These are phyloP conservation scores for Podarcis lilfordi DNA, from an alignment of 2,797 vertebrate species.

Conservation along the genomic window DNA sequence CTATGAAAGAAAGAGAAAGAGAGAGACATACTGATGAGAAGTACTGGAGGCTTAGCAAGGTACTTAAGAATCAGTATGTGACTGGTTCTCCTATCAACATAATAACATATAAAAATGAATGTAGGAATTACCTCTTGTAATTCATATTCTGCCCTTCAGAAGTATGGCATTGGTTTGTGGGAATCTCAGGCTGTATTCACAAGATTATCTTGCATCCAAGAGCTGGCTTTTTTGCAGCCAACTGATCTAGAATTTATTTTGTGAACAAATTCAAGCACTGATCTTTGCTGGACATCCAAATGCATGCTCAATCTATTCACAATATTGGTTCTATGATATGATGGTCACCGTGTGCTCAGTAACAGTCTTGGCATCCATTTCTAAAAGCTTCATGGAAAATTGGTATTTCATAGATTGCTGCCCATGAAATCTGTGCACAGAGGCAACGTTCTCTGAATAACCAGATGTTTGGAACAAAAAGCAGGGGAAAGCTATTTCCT, in stretches of 20 bases:
- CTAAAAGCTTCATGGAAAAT: background rate
- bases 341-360: background rate
- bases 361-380: background rate
- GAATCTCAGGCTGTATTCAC: background rate
- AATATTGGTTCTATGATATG: background rate
- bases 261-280: background rate
- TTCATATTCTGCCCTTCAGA: background rate
- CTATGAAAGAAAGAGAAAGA: constrained; percentile 71
- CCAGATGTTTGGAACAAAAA: too few relatives aligned
- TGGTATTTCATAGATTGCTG: background rate
- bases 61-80: background rate
- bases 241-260: background rate
- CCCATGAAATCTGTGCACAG: background rate
- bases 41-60: background rate
- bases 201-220: background rate
- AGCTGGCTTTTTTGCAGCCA: background rate
- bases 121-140: background rate
- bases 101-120: background rate
- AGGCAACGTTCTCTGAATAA: background rate
- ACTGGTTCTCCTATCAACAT: background rate
- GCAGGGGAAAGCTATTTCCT: background rate
- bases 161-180: background rate
- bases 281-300: background rate
- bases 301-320: background rate
- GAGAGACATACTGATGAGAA: constrained; percentile 2